These are phyloP conservation scores for Pipa parva DNA, from an alignment of 2,113 vertebrate genomes.

Conservation along the genomic window DNA sequence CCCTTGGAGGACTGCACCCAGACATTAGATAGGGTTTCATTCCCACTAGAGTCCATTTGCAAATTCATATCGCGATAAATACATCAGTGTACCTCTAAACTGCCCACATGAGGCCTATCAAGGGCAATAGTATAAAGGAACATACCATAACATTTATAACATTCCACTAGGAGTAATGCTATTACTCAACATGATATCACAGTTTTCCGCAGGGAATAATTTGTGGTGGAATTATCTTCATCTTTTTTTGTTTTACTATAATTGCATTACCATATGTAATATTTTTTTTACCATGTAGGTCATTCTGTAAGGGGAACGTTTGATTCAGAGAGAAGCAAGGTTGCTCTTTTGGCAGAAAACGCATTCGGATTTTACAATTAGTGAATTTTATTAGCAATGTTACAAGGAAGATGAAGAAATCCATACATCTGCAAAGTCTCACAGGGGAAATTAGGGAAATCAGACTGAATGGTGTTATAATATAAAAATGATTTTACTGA, in stretches of 20 bases:
- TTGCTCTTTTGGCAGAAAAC: conserved; percentile 42
- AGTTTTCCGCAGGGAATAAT: conserved; percentile 46
- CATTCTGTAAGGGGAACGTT: conserved; percentile 48
- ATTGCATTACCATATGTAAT: conserved; percentile 49
- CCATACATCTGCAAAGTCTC: conserved; percentile 39
- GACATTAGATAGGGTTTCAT: no score
- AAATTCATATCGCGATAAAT: no score
- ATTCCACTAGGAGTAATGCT: no score
- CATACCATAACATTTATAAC: no score
- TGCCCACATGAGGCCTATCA: no score
- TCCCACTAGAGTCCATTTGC: no score
- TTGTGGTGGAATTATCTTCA: conserved; percentile 44
- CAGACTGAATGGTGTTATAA: conserved; percentile 37
- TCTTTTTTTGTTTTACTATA: no score
- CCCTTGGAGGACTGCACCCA: no score
- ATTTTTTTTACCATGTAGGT: conserved; percentile 46
- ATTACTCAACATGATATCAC: no score
- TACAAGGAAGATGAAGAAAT: conserved; percentile 45
- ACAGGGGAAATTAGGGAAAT: conserved; percentile 42
- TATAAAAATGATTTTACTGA: conserved; percentile 2
- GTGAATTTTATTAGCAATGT: conserved; percentile 47
- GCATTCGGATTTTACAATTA: conserved; percentile 39
- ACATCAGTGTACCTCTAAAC: no score
- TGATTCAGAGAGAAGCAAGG: conserved; percentile 32
- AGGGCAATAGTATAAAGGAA: no score